Base-by-base conservation (phyloP, 1,140 invertebrate genomes). In the Gonioctena quinquepunctata region DNA sequence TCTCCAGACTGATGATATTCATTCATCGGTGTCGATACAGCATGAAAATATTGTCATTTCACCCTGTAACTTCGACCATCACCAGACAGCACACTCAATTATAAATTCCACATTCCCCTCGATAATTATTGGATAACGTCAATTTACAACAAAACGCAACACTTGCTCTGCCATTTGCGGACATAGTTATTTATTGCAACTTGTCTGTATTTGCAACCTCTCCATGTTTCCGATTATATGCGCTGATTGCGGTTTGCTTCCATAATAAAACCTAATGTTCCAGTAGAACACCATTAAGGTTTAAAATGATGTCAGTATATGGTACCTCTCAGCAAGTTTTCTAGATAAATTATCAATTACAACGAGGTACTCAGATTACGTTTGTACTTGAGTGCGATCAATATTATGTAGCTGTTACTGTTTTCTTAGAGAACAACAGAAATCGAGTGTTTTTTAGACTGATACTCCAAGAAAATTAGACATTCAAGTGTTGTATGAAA, bases 191-290 rank as follows among this genome's bases (percentile, higher is more conserved):
- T 42, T 42, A 42, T 22, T 57, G 27, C 59, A 28, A 27, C 25
- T 61, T 61, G 59, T 61, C 59, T 33, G 26, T 61, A 61, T 33
- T 61, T 28, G 59, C 59, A 61, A 33, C 13, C 33, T 19, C 18
- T 26, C 25, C 59, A 33, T 61, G 59, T 61, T 61, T 28, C 59
- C 28, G 59, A 61, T 61, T 61, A 61, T 18, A 57, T 42, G 33
- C 26, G 25, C 26, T 61, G 59, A 61, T 28, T 33, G 16, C 59
- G 18, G 16, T 33, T 61, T 27, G 27, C 18, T 28, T 61, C 59
- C 59, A 33, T 33, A 61, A 61, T 61, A 61, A 61, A 61, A 61
- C 13, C 59, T 61, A 61, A 61, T 61, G 59, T 61, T 61, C 59
- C 19, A 18, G n/a, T 26, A 28, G 6, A 28, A 61, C 27, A 61